Percentiles rank a stretch among this genome's conserved stretches.
These are phyloP conservation scores for Drosophila buzzatii DNA, from an alignment of 2,888 invertebrate genomes.

Conservation along the genomic window DNA sequence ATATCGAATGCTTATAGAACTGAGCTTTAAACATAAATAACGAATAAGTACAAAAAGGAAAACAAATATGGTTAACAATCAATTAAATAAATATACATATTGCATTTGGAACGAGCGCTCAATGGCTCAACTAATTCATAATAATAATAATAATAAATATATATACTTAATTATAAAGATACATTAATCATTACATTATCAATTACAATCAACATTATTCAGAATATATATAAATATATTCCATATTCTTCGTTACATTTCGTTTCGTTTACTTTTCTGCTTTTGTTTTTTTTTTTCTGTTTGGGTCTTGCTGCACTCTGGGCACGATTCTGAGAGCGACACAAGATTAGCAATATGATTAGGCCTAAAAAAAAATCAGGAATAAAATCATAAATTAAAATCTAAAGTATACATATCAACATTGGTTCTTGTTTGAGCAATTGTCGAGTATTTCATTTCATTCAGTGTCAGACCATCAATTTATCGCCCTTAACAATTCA, in stretches of 20 bases:
- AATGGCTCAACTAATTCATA: slow-evolving; percentile 40
- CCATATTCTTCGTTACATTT: slow-evolving; percentile 19
- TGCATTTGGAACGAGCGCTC: slow-evolving; percentile 47
- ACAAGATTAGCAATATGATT: slow-evolving; percentile 8
- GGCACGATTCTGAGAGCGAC: slow-evolving; percentile 46
- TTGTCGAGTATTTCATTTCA: slow-evolving; percentile 32
- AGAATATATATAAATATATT: slow-evolving; percentile 18
- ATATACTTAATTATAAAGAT: slow-evolving; percentile 37
- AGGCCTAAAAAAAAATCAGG: no score
- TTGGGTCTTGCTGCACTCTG: slow-evolving; percentile 41
- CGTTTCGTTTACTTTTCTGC: slow-evolving; percentile 14
- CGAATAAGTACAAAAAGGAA: slow-evolving; percentile 58
- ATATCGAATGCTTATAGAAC: slow-evolving; percentile 12
- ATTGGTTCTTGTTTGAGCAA: slow-evolving; percentile 38
- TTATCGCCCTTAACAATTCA: slow-evolving; percentile 6
- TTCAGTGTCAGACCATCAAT: slow-evolving; percentile 38
- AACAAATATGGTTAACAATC: slow-evolving; percentile 70
- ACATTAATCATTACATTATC: slow-evolving; percentile 19
- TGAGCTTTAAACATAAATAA: slow-evolving; percentile 68
- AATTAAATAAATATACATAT: slow-evolving; percentile 53
- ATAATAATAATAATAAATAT: slow-evolving; percentile 23
- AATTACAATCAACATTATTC: slow-evolving; percentile 37
- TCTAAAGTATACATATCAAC: slow-evolving; percentile 7
- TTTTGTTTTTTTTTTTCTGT: not conserved
- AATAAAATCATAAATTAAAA: not conserved